phyloP scores from a whole-genome alignment of 2,797 vertebrate species.

The Gymnothorax javanicus region DNA sequence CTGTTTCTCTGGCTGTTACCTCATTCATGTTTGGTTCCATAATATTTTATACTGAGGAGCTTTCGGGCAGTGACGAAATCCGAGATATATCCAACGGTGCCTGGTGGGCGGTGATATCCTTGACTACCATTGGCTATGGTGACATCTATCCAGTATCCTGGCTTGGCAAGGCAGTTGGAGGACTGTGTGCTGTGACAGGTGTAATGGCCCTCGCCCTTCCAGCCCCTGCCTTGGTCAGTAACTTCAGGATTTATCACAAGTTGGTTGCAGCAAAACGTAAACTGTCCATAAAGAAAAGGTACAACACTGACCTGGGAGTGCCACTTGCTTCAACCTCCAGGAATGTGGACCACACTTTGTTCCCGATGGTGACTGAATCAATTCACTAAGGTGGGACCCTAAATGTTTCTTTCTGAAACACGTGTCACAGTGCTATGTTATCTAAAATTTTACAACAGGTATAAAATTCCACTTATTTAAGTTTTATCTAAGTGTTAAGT shows the following conservation, averaged over 20 bases:
- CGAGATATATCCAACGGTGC: slow-evolving; percentile 78
- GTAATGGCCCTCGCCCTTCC: slow-evolving; percentile 83
- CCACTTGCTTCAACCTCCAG: neutral
- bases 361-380: neutral
- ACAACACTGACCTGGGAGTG: slow-evolving; percentile 65
- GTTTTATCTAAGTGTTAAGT: no score
- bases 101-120: slow-evolving; percentile 84
- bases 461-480: no score
- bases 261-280: slow-evolving; percentile 83
- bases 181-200: slow-evolving; percentile 76
- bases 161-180: slow-evolving; percentile 80
- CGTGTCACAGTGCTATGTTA: neutral
- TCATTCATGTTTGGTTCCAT: slow-evolving; percentile 84
- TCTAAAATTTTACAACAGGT: no score
- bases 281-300: slow-evolving; percentile 81
- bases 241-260: slow-evolving; percentile 85
- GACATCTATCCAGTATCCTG: slow-evolving; percentile 79
- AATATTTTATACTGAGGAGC: slow-evolving; percentile 78
- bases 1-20: slow-evolving; percentile 78
- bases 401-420: neutral
- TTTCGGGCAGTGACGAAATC: slow-evolving; percentile 71
- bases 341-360: neutral
- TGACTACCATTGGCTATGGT: slow-evolving; percentile 84
- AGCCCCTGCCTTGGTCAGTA: slow-evolving; percentile 83
- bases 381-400: neutral